phyloP scores from a whole-genome alignment of 2,797 vertebrate genomes.

The Hypotaenidia okinawae region DNA sequence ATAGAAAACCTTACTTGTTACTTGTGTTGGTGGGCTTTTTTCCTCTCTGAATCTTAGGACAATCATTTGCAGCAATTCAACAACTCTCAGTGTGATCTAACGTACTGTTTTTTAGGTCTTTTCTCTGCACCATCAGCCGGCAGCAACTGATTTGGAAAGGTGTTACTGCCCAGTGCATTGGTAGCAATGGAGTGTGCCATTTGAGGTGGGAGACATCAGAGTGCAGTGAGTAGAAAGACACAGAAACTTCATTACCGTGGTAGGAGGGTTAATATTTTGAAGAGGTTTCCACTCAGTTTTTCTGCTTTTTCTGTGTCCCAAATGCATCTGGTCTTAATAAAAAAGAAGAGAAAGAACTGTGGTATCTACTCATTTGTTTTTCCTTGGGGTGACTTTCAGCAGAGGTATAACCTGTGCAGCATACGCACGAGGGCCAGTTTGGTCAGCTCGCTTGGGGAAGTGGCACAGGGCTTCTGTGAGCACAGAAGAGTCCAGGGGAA shows the following conservation, averaged over 20 bases:
- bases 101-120: not conserved
- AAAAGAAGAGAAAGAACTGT: not conserved
- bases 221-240: not conserved
- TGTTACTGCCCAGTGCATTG: not conserved
- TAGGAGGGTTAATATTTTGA: not conserved
- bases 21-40: not conserved
- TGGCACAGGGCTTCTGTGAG: not conserved
- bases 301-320: not conserved
- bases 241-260: not conserved
- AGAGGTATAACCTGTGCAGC: not conserved
- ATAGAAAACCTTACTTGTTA: conserved; percentile 64
- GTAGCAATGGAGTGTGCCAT: not conserved
- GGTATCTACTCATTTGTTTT: not conserved
- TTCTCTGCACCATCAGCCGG: not conserved
- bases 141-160: not conserved
- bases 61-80: conserved; percentile 23
- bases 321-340: not conserved
- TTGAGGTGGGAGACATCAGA: not conserved
- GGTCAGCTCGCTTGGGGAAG: not conserved
- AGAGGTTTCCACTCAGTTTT: not conserved
- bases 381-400: not conserved
- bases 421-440: not conserved
- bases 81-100: not conserved
- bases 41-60: conserved; percentile 18
- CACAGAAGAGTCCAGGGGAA: not conserved